Evolutionary conservation across 1,140 invertebrate genomes (phyloP).

Genomic region (Zaprionus nigranus): DNA sequence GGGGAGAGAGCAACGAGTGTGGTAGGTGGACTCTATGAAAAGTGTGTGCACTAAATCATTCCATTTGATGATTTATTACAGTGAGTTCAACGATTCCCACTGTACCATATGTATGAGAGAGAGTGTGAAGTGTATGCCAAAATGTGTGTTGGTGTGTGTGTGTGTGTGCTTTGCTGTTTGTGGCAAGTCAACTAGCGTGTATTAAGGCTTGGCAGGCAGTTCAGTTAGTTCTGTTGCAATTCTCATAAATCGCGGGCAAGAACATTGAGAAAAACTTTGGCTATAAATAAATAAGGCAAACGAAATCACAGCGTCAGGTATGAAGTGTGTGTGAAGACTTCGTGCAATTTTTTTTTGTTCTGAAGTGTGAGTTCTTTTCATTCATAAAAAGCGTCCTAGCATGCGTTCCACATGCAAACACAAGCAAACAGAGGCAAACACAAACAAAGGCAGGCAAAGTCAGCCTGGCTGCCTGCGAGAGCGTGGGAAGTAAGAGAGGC

Average conservation of each 20-base stretch:
- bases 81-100: slow-evolving; percentile 13
- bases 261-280: slow-evolving; percentile 14
- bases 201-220: slow-evolving; percentile 4
- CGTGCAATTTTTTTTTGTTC: no score
- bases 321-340: neutral
- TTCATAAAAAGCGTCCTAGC: slow-evolving; percentile 62
- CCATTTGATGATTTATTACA: slow-evolving; percentile 69
- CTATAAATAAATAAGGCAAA: slow-evolving; percentile 31
- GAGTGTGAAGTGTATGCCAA: neutral
- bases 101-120: no score
- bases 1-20: neutral
- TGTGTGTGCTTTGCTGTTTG: neutral
- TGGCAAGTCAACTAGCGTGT: slow-evolving; percentile 18
- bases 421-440: neutral
- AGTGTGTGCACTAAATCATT: slow-evolving; percentile 65
- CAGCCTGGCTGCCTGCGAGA: neutral
- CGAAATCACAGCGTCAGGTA: slow-evolving; percentile 26
- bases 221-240: slow-evolving; percentile 9
- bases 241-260: slow-evolving; percentile 1
- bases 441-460: slow-evolving; percentile 38
- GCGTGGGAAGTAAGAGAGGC: neutral
- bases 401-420: slow-evolving; percentile 42
- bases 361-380: slow-evolving; percentile 40
- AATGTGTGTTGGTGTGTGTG: neutral
- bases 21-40: slow-evolving; percentile 8